A percentile compares a stretch with the other conserved stretches of the same genome.
These are phyloP conservation scores for Leptonema lineaticorne DNA, from an alignment of 1,140 invertebrate species.

Conservation along the genomic window DNA sequence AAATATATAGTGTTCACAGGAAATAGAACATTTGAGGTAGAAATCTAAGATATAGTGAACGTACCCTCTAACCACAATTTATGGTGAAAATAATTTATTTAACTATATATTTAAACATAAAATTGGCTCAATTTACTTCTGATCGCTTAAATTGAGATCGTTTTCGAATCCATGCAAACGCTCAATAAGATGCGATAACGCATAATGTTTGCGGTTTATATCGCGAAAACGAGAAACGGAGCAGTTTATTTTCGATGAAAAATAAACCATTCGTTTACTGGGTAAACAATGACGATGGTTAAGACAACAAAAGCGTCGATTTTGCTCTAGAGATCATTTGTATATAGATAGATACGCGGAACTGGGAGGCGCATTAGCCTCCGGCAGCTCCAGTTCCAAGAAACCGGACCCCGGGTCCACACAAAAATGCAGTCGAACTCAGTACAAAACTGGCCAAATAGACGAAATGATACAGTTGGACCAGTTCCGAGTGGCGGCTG, in stretches of 20 bases:
- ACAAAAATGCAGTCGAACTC: constrained; percentile 1
- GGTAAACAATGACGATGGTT: constrained; percentile 17
- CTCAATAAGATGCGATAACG: constrained; percentile 9
- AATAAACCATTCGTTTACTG: constrained; percentile 8
- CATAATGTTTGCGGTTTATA: background rate
- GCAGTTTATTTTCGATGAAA: too few species aligned
- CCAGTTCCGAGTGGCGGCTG: background rate
- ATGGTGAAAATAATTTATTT: too few species aligned
- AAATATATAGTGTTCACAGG: too few species aligned
- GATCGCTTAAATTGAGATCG: background rate
- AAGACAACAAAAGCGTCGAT: background rate
- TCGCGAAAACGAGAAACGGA: background rate
- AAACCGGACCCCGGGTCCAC: background rate
- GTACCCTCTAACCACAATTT: too few species aligned
- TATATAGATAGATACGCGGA: constrained; percentile 4
- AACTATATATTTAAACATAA: too few species aligned
- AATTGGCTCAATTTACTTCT: background rate
- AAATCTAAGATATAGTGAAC: too few species aligned
- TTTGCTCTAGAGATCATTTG: background rate
- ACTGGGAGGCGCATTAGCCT: constrained; percentile 1
- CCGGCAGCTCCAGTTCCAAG: background rate
- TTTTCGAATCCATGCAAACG: background rate
- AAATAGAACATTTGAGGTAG: too few species aligned
- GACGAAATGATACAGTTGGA: background rate
- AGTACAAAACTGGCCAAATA: background rate